These are phyloP conservation scores for Lepidurus packardi DNA, from an alignment of 1,140 invertebrate species.

Conservation along the genomic window DNA sequence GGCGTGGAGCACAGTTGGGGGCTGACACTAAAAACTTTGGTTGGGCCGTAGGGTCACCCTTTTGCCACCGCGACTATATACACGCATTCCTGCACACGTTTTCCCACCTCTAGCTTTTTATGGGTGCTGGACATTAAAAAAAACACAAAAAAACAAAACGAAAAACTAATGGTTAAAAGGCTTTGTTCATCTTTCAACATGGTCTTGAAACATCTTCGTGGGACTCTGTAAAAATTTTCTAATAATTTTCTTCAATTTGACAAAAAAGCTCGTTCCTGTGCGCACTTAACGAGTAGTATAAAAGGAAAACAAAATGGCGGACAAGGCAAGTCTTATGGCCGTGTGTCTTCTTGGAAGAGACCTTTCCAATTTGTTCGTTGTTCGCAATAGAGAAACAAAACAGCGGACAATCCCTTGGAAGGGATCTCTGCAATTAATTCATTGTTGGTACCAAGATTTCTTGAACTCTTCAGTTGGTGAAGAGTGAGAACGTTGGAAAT, in stretches of 20 bases:
- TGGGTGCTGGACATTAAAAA: neutral
- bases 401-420: too few species aligned
- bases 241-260: neutral
- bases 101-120: neutral
- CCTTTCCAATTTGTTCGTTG: too few species aligned
- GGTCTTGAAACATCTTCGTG: neutral
- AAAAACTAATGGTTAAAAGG: slow-evolving; percentile 3
- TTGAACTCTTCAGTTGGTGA: too few species aligned
- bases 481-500: neutral
- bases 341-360: too few species aligned
- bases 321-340: too few species aligned
- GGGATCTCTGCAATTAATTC: too few species aligned
- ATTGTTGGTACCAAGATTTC: too few species aligned
- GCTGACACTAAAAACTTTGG: slow-evolving; percentile 8
- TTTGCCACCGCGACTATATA: neutral
- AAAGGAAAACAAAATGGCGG: too few species aligned
- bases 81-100: slow-evolving; percentile 5
- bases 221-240: neutral
- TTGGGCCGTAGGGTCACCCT: slow-evolving; percentile 14
- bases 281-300: too few species aligned
- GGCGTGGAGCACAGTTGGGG: slow-evolving; percentile 16
- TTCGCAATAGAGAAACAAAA: too few species aligned
- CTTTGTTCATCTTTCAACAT: neutral
- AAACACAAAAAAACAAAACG: neutral
- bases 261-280: too few species aligned